Base-by-base conservation (phyloP, 2,113 vertebrate species). In the Leptobrachium ailaonicum region DNA sequence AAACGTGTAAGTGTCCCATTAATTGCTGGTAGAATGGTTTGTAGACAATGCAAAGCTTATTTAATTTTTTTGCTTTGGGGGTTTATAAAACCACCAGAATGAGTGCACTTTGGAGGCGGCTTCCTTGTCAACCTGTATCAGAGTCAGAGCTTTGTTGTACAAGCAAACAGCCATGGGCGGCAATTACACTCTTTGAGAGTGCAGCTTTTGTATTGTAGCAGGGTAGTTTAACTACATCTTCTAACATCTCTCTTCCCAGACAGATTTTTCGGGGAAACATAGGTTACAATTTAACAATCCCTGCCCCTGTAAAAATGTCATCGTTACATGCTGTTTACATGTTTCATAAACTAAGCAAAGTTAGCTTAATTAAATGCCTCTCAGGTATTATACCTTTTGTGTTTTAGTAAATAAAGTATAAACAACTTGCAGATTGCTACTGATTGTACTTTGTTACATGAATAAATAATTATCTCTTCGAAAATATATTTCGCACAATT, bases 101-200 rank as follows among this genome's bases (percentile, higher is more conserved):
- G 43, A 2, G 43, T n/a, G 68, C 10, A 12, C 12, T 10, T 45
- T 20, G n/a, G 43, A 32, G 68, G 44, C 44, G 11, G n/a, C 14
- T 47, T 45, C 42, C 68, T 47, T 70, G 68, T 70, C 68, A 70
- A 6, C 68, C n/a, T 70, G 43, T 44, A 70, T 70, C 68, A 70
- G 43, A 50, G 45, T 70, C 68, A 70, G 43, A 44, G 14, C 68
- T 70, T 70, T 70, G 68, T 70, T 45, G 68, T 70, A 47, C 44
- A n/a, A 20, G 68, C 68, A 70, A 70, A 70, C 5, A 1, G 68
- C 68, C 68, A 70, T 47, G 14, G 44, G 68, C 68, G 12, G 68
- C 68, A 70, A 70, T 70, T 70, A 70, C 44, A 20, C 44, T 50
- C 43, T n/a, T 9, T 47, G 44, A n/a, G 68, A 70, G 44, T 2